Evolutionary conservation across 2,888 invertebrate species (phyloP).

Genomic region (Sarcophaga caerulescens): DNA sequence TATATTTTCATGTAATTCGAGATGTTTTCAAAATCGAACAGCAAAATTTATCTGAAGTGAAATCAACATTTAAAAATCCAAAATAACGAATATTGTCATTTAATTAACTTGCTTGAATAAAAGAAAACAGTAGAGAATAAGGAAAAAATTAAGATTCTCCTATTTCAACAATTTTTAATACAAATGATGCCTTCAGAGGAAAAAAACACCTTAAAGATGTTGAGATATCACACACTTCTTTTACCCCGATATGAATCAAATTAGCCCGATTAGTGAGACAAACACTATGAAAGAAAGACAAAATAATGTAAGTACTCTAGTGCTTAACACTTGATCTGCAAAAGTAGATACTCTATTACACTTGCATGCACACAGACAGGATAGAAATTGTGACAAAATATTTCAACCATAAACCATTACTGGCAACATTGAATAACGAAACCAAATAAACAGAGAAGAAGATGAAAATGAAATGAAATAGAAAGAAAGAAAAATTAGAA

Average conservation of each 20-base stretch:
- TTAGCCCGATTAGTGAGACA: conserved; percentile 53
- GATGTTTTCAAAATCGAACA: conserved; percentile 37
- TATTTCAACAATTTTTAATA: conserved; percentile 40
- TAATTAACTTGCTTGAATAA: conserved; percentile 58
- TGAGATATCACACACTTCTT: conserved; percentile 11
- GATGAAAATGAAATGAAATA: neutral
- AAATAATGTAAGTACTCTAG: conserved; percentile 49
- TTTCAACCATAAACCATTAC: conserved; percentile 19
- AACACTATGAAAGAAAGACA: conserved; percentile 32
- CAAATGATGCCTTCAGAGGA: conserved; percentile 35
- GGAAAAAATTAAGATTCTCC: conserved; percentile 15
- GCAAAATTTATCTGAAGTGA: conserved; percentile 21
- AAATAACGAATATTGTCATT: conserved; percentile 57
- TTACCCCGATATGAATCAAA: conserved; percentile 48
- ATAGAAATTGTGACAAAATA: conserved; percentile 43
- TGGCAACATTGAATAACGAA: conserved; percentile 27
- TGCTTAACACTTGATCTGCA: conserved; percentile 59
- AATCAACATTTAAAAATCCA: conserved; percentile 45
- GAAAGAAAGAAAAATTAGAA: conserved; percentile 35
- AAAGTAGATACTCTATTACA: neutral
- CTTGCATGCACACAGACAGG: neutral
- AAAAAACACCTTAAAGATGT: conserved; percentile 42
- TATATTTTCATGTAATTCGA: conserved; percentile 37
- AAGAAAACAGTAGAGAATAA: neutral
- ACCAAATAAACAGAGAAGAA: neutral